Evolutionary conservation across 2,113 vertebrate genomes (phyloP).

Genomic region (Malurus elegans): DNA sequence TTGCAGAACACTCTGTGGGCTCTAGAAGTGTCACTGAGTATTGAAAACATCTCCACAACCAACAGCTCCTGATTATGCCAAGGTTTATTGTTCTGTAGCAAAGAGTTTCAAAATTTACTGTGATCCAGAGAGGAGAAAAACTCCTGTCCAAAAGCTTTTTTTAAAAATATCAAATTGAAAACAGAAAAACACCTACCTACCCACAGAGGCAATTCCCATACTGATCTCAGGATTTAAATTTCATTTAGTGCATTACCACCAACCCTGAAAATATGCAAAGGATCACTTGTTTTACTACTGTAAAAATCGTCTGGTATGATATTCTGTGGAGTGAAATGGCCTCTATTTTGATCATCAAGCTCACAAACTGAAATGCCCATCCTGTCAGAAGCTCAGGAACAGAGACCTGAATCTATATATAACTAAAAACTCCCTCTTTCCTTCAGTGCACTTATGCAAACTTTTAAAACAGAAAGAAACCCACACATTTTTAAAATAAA

Average conservation of each 20-base stretch:
- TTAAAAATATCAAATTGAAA: background rate
- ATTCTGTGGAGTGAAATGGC: background rate
- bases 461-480: background rate
- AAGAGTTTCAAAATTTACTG: background rate
- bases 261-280: background rate
- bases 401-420: background rate
- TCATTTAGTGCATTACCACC: background rate
- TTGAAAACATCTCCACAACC: background rate
- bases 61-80: background rate
- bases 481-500: background rate
- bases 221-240: background rate
- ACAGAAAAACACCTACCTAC: background rate
- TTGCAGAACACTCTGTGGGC: background rate
- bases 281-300: background rate
- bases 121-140: background rate
- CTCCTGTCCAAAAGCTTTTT: background rate
- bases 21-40: background rate
- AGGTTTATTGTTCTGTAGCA: background rate
- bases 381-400: background rate
- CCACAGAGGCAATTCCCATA: background rate
- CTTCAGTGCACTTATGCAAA: background rate
- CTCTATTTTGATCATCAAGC: background rate
- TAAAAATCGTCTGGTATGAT: background rate
- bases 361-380: background rate
- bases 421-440: background rate